phyloP scores from a whole-genome alignment of 2,888 invertebrate species.

The Coelopa pilipes region DNA sequence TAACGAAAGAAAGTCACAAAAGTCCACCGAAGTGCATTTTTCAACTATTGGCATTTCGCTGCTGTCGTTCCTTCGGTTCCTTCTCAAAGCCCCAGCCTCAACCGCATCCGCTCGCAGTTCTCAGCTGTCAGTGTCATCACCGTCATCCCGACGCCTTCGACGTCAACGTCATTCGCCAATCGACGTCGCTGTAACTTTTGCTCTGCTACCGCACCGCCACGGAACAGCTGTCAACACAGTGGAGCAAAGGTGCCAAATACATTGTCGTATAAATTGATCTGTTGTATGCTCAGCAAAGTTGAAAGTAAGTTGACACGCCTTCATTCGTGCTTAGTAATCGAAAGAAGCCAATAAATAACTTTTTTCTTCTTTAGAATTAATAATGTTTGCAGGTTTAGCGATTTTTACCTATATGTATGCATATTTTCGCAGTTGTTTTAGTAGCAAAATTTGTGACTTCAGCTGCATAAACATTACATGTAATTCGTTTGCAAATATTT shows the following conservation, averaged over 20 bases:
- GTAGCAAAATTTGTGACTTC: too few relatives aligned
- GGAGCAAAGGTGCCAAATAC: conserved; percentile 4
- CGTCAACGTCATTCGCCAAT: background rate
- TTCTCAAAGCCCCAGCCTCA: background rate
- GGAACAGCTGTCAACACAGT: conserved; percentile 27
- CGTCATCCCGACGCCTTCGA: conserved; percentile 6
- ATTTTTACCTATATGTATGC: too few relatives aligned
- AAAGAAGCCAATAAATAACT: too few relatives aligned
- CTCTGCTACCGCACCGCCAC: background rate
- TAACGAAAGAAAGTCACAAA: conserved; percentile 2
- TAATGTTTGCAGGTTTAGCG: too few relatives aligned
- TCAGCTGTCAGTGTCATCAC: conserved; percentile 16
- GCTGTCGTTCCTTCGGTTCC: background rate
- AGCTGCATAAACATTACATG: too few relatives aligned
- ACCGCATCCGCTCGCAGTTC: background rate
- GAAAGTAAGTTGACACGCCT: conserved; percentile 15
- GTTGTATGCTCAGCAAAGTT: conserved; percentile 22
- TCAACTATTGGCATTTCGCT: conserved; percentile 19
- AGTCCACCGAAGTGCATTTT: conserved; percentile 14
- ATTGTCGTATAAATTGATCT: background rate
- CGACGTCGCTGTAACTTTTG: conserved; percentile 10
- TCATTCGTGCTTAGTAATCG: too few relatives aligned
- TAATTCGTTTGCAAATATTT: too few relatives aligned
- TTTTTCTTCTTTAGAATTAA: too few relatives aligned
- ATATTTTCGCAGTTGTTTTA: too few relatives aligned